Evolutionary conservation across 1,140 invertebrate genomes (phyloP).

Genomic region (Ceratitis capitata): DNA sequence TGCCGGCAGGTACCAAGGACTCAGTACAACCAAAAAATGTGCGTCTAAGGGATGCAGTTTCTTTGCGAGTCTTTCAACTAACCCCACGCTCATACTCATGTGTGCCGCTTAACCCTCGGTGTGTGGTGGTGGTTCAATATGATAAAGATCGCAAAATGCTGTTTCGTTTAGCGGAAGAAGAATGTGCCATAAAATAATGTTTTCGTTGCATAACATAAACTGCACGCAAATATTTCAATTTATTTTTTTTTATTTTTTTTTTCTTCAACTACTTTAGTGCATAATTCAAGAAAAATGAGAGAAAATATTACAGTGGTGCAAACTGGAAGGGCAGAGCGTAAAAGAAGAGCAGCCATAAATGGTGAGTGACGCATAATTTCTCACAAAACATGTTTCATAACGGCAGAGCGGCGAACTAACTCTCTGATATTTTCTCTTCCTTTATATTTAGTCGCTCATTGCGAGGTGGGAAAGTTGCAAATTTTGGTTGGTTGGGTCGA

Average conservation of each 20-base stretch:
- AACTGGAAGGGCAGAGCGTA: not conserved
- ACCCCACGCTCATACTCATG: not conserved
- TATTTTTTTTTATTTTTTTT: not conserved
- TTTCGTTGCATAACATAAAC: not conserved
- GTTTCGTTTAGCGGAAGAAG: not conserved
- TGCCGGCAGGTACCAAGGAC: not conserved
- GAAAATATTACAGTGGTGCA: no score
- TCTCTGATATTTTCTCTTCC: no score
- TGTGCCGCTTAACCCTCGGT: not conserved
- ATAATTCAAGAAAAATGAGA: not conserved
- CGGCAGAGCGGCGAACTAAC: no score
- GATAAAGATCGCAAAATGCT: constrained; percentile 19
- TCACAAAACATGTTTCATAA: no score
- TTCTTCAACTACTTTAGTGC: not conserved
- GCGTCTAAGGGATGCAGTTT: not conserved
- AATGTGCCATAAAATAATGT: not conserved
- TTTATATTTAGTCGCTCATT: no score
- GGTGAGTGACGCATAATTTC: no score
- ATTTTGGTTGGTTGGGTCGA: no score
- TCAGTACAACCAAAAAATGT: not conserved
- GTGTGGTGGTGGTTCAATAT: not conserved
- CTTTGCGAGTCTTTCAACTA: not conserved
- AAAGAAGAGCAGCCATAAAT: no score
- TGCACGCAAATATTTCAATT: constrained; percentile 26
- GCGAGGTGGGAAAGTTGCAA: no score